These are phyloP conservation scores for Coenobita brevimanus DNA, from an alignment of 1,140 invertebrate species.

Conservation along the genomic window DNA sequence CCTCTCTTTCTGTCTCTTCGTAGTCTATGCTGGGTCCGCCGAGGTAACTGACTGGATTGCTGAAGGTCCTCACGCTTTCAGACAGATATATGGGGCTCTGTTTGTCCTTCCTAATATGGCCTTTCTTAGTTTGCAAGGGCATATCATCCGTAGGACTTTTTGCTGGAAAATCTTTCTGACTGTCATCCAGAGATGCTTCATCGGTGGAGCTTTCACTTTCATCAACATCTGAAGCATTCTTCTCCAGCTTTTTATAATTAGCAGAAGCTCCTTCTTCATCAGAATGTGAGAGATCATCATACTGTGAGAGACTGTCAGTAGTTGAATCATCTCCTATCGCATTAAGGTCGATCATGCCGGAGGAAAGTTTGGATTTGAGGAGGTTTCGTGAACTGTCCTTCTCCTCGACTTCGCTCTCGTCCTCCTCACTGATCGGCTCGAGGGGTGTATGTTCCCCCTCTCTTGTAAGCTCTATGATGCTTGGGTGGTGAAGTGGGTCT, in stretches of 20 bases:
- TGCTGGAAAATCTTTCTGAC: neutral
- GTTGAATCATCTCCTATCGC: neutral
- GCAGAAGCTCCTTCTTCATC: neutral
- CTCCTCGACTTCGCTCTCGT: constrained; percentile 29
- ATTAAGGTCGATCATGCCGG: constrained; percentile 19
- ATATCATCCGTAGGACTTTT: neutral
- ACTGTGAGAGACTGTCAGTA: too few relatives aligned
- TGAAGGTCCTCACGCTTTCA: constrained; percentile 35
- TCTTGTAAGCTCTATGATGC: neutral
- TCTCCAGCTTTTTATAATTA: neutral
- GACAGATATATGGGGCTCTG: constrained; percentile 37
- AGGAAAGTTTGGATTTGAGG: constrained; percentile 28
- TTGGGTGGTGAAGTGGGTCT: neutral
- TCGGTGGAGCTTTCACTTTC: neutral
- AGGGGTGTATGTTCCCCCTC: constrained; percentile 7
- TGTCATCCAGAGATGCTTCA: neutral
- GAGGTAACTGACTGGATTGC: constrained; percentile 53
- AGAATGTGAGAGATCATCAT: neutral
- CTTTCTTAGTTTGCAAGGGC: neutral
- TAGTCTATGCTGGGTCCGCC: constrained; percentile 49
- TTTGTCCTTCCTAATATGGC: constrained; percentile 12
- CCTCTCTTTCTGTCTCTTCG: constrained; percentile 9
- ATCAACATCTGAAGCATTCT: neutral
- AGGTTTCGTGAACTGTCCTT: neutral
- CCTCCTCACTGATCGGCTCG: constrained; percentile 31